A percentile compares a stretch with the other conserved stretches of the same genome.
Conservation (phyloP, 2,797 vertebrate species). For the Xenops minutus region DNA sequence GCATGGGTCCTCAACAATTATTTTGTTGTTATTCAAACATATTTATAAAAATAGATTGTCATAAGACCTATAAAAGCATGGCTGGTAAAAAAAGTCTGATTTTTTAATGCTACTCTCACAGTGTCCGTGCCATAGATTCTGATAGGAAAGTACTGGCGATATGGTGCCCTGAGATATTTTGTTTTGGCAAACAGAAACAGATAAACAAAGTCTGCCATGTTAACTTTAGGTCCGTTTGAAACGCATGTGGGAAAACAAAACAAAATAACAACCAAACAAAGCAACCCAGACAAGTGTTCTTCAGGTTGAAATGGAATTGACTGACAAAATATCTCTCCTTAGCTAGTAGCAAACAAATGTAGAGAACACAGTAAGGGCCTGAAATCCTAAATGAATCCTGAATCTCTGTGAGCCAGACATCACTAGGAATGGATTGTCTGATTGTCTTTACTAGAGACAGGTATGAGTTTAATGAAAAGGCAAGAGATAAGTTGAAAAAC, state of each 20-base stretch:
- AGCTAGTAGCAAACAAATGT: not conserved
- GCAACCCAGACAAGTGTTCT: not conserved
- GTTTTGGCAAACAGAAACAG: constrained; percentile 33
- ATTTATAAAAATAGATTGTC: not conserved
- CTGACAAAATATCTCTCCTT: constrained; percentile 4
- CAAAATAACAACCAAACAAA: not conserved
- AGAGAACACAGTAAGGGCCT: not conserved
- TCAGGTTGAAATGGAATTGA: constrained; percentile 22
- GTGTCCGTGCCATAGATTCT: not conserved
- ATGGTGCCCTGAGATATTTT: not conserved
- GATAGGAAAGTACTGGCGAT: not conserved
- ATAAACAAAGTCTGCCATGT: not conserved
- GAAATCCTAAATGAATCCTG: not conserved
- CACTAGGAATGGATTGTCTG: not conserved
- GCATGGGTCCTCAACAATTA: not conserved
- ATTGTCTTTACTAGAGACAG: not conserved
- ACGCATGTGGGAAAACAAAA: not conserved
- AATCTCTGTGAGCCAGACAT: not conserved
- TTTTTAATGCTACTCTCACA: not conserved
- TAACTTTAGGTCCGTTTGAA: constrained; percentile 42
- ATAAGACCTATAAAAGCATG: not conserved
- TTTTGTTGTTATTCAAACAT: not conserved
- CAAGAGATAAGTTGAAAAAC: not conserved
- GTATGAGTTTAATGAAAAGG: not conserved
- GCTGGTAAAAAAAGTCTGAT: not conserved